A percentile compares a stretch with the other conserved stretches of the same genome.
These are phyloP conservation scores for Pteruthius melanotis DNA, from an alignment of 2,113 vertebrate genomes.

Conservation along the genomic window DNA sequence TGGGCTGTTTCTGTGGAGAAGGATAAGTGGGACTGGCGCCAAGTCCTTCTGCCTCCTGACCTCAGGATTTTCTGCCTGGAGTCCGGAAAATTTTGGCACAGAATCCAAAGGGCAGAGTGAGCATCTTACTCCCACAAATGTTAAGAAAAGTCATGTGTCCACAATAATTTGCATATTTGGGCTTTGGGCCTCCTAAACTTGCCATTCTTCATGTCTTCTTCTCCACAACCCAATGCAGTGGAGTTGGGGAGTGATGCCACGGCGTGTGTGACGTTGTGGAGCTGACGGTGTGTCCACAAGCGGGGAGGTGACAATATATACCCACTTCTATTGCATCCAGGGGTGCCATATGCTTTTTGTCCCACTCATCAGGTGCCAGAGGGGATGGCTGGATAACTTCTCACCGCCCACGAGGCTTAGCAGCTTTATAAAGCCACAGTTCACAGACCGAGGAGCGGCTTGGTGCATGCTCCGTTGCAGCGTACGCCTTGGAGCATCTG, in stretches of 20 bases:
- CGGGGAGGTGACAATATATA: not conserved
- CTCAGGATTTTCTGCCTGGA: not conserved
- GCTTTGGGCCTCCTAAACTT: not conserved
- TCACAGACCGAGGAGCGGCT: fast-evolving
- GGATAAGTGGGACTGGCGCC: not conserved
- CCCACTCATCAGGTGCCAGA: not conserved
- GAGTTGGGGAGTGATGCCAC: not conserved
- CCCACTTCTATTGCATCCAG: not conserved
- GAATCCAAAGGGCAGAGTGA: not conserved
- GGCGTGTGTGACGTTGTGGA: not conserved
- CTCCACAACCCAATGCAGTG: fast-evolving
- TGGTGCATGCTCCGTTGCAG: fast-evolving
- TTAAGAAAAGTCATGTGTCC: not conserved
- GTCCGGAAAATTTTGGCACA: not conserved
- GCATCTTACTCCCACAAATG: not conserved
- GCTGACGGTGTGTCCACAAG: not conserved
- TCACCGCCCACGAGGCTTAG: fast-evolving
- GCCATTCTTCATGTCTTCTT: fast-evolving
- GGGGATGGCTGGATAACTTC: not conserved
- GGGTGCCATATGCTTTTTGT: not conserved
- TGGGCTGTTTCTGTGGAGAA: not conserved
- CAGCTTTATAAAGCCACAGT: not conserved
- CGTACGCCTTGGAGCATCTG: fast-evolving
- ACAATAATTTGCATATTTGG: not conserved
- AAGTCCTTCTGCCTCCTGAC: not conserved